These are phyloP conservation scores for Reinhardtius hippoglossoides DNA, from an alignment of 2,113 vertebrate species.

Conservation along the genomic window DNA sequence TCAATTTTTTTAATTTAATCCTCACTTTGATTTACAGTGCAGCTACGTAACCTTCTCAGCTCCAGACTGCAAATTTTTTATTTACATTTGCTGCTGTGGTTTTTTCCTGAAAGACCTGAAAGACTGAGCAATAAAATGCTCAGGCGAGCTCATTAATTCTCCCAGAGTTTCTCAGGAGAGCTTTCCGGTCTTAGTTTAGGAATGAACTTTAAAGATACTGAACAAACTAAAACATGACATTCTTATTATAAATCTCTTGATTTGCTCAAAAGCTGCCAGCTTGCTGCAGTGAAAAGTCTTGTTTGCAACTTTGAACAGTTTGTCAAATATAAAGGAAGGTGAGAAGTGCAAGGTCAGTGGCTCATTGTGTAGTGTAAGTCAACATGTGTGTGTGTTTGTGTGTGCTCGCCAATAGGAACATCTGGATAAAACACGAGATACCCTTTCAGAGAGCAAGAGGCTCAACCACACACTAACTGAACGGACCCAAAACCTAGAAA, in stretches of 20 bases:
- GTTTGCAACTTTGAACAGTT: constrained; percentile 8
- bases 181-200: constrained; percentile 59
- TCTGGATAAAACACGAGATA: constrained; percentile 75
- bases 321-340: constrained; percentile 32
- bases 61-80: constrained; percentile 48
- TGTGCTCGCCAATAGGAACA: constrained; percentile 75
- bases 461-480: constrained; percentile 77
- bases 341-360: constrained; percentile 16
- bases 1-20: too few relatives aligned
- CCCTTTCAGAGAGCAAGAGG: constrained; percentile 80
- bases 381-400: constrained; percentile 15
- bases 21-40: constrained; percentile 55
- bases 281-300: constrained; percentile 47
- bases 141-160: constrained; percentile 71
- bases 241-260: constrained; percentile 64
- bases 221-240: constrained; percentile 75
- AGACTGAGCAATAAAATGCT: constrained; percentile 65
- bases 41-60: constrained; percentile 46
- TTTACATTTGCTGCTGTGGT: constrained; percentile 62
- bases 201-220: constrained; percentile 67
- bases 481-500: constrained; percentile 72
- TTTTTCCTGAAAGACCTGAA: constrained; percentile 67
- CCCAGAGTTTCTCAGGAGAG: constrained; percentile 71
- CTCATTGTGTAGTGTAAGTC: not conserved
- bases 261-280: constrained; percentile 50